Conservation (phyloP, 2,888 invertebrate genomes). For the Beris chalybata region DNA sequence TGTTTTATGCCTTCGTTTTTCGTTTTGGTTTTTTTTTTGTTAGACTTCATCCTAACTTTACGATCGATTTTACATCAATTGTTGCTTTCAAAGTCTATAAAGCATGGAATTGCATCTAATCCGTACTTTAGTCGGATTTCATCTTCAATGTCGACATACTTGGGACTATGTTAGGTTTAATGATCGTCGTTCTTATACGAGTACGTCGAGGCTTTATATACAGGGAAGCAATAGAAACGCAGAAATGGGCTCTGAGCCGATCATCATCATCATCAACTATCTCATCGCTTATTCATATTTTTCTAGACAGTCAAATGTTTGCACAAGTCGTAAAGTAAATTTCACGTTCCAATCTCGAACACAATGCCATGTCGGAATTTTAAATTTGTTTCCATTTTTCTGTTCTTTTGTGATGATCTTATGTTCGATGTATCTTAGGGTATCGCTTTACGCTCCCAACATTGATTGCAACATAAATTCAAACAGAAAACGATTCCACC, state of each 20-base stretch:
- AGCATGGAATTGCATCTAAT: slow-evolving; percentile 19
- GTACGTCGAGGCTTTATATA: not conserved
- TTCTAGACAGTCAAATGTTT: slow-evolving; percentile 34
- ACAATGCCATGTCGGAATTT: slow-evolving; percentile 25
- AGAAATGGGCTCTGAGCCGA: not conserved
- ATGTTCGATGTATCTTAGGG: no score
- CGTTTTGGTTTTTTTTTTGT: slow-evolving; percentile 1
- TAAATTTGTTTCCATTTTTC: slow-evolving; percentile 9
- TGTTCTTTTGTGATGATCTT: not conserved
- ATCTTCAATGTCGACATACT: slow-evolving; percentile 35
- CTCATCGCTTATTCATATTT: slow-evolving; percentile 30
- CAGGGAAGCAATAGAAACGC: slow-evolving; percentile 16
- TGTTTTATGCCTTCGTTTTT: slow-evolving; percentile 13
- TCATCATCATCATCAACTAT: slow-evolving; percentile 20
- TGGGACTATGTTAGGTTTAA: slow-evolving; percentile 11
- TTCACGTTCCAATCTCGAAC: slow-evolving; percentile 23
- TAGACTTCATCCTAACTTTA: not conserved
- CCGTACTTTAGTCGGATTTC: slow-evolving; percentile 17
- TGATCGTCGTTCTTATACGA: not conserved
- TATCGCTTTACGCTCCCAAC: no score
- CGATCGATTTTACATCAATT: slow-evolving; percentile 38
- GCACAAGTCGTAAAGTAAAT: slow-evolving; percentile 32
- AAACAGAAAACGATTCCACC: no score
- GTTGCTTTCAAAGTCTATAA: slow-evolving; percentile 32
- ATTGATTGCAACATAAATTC: no score